phyloP scores from a whole-genome alignment of 2,888 invertebrate genomes.

The Pseudococcus viburni region DNA sequence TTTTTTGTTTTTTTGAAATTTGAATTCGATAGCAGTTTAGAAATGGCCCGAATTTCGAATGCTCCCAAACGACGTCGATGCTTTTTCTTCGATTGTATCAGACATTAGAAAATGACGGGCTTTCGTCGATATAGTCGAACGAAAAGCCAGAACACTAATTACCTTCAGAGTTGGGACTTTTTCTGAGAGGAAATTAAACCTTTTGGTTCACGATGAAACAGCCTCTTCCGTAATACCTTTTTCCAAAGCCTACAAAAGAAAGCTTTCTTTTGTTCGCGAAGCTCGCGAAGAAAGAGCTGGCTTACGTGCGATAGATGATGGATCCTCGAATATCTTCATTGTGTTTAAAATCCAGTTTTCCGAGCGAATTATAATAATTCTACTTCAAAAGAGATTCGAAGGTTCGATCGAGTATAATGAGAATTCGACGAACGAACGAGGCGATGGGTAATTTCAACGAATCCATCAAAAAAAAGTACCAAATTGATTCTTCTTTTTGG shows the following conservation, averaged over 20 bases:
- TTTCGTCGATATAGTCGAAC: not conserved
- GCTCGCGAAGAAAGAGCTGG: not conserved
- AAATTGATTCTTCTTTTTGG: not conserved
- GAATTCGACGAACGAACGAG: not conserved
- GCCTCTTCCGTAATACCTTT: not conserved
- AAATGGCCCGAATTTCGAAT: not conserved
- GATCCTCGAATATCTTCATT: not conserved
- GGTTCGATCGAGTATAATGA: not conserved
- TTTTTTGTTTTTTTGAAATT: too few species aligned
- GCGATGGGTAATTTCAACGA: not conserved
- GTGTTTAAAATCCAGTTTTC: conserved; percentile 12
- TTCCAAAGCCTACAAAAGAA: not conserved
- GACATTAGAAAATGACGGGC: not conserved
- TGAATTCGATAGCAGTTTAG: not conserved
- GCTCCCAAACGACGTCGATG: not conserved
- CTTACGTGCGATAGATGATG: not conserved
- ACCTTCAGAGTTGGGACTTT: not conserved
- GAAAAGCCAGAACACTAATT: not conserved
- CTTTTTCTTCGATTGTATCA: not conserved
- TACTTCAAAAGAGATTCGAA: not conserved
- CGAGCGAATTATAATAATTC: not conserved
- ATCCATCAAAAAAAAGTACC: not conserved
- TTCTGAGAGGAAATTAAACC: not conserved
- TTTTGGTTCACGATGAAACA: not conserved
- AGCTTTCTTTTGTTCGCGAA: conserved; percentile 14